Percentiles rank a stretch among this genome's conserved stretches.
Conservation (phyloP, 2,797 vertebrate species). For the Ambastaia sidthimunki region DNA sequence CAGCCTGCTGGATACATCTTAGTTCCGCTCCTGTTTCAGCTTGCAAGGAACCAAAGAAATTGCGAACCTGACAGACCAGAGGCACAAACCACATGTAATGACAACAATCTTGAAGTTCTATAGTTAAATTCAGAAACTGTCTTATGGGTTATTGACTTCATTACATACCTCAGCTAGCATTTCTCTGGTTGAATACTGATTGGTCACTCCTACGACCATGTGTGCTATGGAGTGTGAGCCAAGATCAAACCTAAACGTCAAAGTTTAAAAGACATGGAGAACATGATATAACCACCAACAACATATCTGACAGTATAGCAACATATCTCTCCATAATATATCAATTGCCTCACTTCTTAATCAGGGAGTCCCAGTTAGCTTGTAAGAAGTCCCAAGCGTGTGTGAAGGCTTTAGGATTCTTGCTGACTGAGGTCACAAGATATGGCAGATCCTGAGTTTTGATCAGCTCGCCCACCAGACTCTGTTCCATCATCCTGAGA, state of each 20-base stretch:
- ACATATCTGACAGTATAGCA: no score
- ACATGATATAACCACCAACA: not conserved
- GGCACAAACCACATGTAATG: not conserved
- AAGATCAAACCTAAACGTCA: conserved; percentile 84
- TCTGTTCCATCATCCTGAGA: conserved; percentile 87
- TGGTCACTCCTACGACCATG: conserved; percentile 83
- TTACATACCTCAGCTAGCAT: conserved; percentile 83
- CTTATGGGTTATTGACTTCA: no score
- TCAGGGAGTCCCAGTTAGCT: conserved; percentile 82
- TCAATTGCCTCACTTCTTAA: conserved; percentile 82
- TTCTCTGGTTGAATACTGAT: conserved; percentile 84
- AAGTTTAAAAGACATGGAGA: not conserved
- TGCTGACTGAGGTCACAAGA: conserved; percentile 78
- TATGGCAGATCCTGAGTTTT: conserved; percentile 88
- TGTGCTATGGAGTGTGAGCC: conserved; percentile 77
- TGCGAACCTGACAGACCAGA: conserved; percentile 74
- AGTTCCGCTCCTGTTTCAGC: conserved; percentile 82
- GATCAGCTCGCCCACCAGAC: conserved; percentile 83
- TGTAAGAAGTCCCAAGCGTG: conserved; percentile 87
- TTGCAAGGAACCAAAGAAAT: conserved; percentile 82
- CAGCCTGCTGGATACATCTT: conserved; percentile 84
- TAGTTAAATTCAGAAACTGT: no score
- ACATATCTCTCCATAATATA: no score
- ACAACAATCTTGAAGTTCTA: not conserved
- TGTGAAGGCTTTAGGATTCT: conserved; percentile 81